These are phyloP conservation scores for Drosophila equinoxialis DNA, from an alignment of 1,140 invertebrate species.

Conservation along the genomic window DNA sequence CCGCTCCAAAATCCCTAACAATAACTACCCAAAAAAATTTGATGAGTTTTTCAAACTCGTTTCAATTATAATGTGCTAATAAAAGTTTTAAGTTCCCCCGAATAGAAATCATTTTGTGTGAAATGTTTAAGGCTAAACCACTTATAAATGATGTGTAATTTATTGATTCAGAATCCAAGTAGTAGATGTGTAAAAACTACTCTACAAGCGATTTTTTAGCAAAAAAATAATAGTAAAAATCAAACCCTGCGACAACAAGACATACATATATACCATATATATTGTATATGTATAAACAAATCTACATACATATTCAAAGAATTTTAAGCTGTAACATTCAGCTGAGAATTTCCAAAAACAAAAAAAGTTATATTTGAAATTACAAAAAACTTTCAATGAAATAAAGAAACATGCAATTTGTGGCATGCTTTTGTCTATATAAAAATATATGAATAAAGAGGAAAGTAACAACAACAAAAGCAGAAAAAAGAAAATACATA, in stretches of 20 bases:
- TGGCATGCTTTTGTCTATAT: slow-evolving; percentile 18
- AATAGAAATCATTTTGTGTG: slow-evolving; percentile 1
- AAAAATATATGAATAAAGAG: slow-evolving; percentile 30
- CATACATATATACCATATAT: background rate
- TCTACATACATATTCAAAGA: background rate
- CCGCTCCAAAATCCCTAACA: background rate
- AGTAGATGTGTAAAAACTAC: background rate
- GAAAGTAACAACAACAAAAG: background rate
- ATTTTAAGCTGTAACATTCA: background rate
- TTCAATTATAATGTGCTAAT: slow-evolving; percentile 27
- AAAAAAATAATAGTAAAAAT: background rate
- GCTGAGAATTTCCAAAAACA: slow-evolving; percentile 1
- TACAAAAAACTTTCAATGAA: no score
- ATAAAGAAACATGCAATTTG: background rate
- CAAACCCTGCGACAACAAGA: slow-evolving; percentile 8
- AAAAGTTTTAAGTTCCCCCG: slow-evolving; percentile 23
- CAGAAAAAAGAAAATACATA: slow-evolving; percentile 30
- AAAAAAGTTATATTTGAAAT: no score
- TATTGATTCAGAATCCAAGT: slow-evolving; percentile 7
- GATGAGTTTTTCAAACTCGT: background rate
- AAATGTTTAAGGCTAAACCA: background rate
- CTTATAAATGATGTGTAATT: background rate
- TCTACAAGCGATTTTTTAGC: slow-evolving; percentile 5
- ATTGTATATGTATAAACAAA: background rate
- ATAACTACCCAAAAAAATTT: background rate